A percentile compares a stretch with the other conserved stretches of the same genome.
Evolutionary conservation across 2,797 vertebrate species (phyloP).

Genomic region (Octomys mimax): DNA sequence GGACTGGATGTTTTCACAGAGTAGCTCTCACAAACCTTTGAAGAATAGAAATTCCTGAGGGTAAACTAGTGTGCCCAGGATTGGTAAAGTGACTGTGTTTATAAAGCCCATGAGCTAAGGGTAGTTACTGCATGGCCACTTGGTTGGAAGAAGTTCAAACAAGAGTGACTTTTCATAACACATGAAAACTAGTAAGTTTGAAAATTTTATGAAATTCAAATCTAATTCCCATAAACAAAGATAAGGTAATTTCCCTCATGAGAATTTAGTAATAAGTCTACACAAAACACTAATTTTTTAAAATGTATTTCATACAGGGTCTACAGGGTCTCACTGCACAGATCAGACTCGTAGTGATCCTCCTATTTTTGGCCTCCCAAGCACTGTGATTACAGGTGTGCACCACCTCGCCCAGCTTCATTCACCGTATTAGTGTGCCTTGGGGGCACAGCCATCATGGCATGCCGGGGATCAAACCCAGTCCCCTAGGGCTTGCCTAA

Average conservation of each 20-base stretch:
- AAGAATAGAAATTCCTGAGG: not conserved
- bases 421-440: too few relatives aligned
- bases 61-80: not conserved
- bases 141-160: not conserved
- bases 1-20: not conserved
- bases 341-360: too few relatives aligned
- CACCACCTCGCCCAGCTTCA: too few relatives aligned
- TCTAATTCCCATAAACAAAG: not conserved
- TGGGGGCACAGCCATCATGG: too few relatives aligned
- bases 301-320: too few relatives aligned
- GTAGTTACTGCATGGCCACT: not conserved
- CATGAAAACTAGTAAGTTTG: conserved; percentile 20
- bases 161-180: not conserved
- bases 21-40: not conserved
- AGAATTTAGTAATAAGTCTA: conserved; percentile 30
- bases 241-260: conserved; percentile 29
- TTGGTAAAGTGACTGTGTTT: not conserved
- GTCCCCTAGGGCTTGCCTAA: too few relatives aligned
- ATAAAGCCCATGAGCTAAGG: not conserved
- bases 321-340: too few relatives aligned
- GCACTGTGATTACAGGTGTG: too few relatives aligned
- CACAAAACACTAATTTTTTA: conserved; percentile 12
- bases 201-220: conserved; percentile 37
- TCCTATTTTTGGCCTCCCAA: too few relatives aligned
- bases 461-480: too few relatives aligned